Percentiles rank a stretch among this genome's conserved stretches.
Conservation (phyloP, 2,888 invertebrate genomes). For the Rhamnusium bicolor region DNA sequence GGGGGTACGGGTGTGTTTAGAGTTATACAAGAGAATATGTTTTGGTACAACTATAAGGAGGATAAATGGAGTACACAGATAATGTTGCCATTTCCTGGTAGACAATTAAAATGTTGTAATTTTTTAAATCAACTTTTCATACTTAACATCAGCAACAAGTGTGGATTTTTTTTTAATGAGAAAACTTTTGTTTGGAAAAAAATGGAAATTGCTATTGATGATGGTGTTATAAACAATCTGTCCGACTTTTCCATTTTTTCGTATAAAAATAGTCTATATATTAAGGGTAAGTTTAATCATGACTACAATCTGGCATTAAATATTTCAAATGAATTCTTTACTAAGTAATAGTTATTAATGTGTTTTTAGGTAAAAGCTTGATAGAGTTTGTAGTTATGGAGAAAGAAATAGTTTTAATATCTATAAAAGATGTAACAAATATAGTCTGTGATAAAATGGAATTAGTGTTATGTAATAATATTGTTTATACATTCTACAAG, state of each 20-base stretch:
- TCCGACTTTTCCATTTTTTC: constrained; percentile 59
- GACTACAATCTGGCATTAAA: neutral
- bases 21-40: constrained; percentile 64
- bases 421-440: constrained; percentile 39
- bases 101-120: constrained; percentile 62
- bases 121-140: constrained; percentile 60
- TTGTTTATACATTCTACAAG: constrained; percentile 58
- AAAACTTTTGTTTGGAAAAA: constrained; percentile 47
- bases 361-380: constrained; percentile 58
- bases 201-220: constrained; percentile 51
- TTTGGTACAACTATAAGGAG: constrained; percentile 63
- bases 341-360: neutral
- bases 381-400: constrained; percentile 52
- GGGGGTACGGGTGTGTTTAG: constrained; percentile 60
- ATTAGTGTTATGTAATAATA: constrained; percentile 55
- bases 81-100: constrained; percentile 57
- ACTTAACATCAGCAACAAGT: constrained; percentile 57
- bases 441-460: constrained; percentile 52
- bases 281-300: constrained; percentile 59
- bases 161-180: constrained; percentile 60
- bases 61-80: constrained; percentile 60
- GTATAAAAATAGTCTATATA: constrained; percentile 57
- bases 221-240: constrained; percentile 44
- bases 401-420: constrained; percentile 45
- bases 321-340: neutral